Evolutionary conservation across 2,113 vertebrate species (phyloP).

Genomic region (Bambusicola thoracicus): DNA sequence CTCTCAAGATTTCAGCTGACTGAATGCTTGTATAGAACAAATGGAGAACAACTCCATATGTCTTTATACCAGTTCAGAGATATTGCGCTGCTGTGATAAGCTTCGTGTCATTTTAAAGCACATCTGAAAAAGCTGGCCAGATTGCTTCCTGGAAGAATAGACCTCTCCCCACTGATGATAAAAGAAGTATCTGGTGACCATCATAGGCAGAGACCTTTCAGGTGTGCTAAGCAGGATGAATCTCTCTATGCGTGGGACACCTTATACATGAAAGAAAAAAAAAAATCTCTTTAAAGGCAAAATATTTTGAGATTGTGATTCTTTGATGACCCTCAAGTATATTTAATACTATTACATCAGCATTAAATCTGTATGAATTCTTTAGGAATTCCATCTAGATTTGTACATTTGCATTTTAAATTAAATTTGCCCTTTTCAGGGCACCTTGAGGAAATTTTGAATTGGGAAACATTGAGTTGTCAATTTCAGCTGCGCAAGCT

Average conservation of each 20-base stretch:
- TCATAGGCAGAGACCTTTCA: not conserved
- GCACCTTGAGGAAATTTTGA: not conserved
- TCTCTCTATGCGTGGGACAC: accelerated
- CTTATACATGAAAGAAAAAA: too few relatives aligned
- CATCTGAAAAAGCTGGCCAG: not conserved
- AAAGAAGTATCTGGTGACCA: not conserved
- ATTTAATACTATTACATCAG: not conserved
- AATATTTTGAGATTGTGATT: not conserved
- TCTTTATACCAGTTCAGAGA: not conserved
- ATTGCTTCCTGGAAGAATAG: not conserved
- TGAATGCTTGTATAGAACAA: not conserved
- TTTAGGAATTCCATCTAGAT: not conserved
- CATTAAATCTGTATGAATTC: not conserved
- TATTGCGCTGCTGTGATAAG: not conserved
- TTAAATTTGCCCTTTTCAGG: not conserved
- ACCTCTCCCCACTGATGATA: not conserved
- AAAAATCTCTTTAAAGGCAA: not conserved
- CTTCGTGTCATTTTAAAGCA: not conserved
- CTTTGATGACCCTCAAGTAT: not conserved
- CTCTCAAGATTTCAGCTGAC: not conserved
- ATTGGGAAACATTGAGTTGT: not conserved
- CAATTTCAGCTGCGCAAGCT: not conserved
- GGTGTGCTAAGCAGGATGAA: not conserved
- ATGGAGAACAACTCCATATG: not conserved
- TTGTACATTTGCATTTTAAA: not conserved